Conservation (phyloP, 1,140 invertebrate species). For the Drosophila tristis region DNA sequence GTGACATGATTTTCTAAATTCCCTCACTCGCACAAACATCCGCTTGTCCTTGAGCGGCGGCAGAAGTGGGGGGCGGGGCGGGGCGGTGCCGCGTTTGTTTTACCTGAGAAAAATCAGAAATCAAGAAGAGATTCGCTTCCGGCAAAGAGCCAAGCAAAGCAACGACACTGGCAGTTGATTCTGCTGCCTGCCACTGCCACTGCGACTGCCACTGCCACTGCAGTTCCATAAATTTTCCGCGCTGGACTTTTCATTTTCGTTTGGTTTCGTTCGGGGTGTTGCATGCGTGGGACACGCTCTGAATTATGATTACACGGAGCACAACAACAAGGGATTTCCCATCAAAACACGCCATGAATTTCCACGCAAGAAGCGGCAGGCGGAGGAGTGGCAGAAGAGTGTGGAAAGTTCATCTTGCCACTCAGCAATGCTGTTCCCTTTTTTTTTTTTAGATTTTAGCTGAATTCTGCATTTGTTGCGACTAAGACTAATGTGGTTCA, state of each 20-base stretch:
- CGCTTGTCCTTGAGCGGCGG: constrained; percentile 70
- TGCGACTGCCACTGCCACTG: neutral
- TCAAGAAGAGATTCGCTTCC: constrained; percentile 33
- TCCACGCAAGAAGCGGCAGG: neutral
- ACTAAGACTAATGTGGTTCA: neutral
- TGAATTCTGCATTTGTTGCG: too few species aligned
- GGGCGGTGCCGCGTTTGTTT: constrained; percentile 25
- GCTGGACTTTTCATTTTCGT: constrained; percentile 50
- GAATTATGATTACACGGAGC: constrained; percentile 70
- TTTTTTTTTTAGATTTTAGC: neutral
- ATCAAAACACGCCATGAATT: constrained; percentile 73
- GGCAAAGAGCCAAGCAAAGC: constrained; percentile 22
- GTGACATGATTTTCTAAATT: constrained; percentile 73
- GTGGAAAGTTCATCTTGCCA: neutral
- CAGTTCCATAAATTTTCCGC: constrained; percentile 62
- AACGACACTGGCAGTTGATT: neutral
- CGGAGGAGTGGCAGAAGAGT: neutral
- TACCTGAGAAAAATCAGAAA: constrained; percentile 43
- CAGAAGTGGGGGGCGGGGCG: neutral
- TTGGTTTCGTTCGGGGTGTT: constrained; percentile 26
- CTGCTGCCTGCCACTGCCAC: neutral
- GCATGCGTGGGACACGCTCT: constrained; percentile 48
- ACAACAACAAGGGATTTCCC: constrained; percentile 30
- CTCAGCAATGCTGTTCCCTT: too few species aligned
- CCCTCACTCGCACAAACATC: constrained; percentile 65